Base-by-base conservation (phyloP, 2,888 invertebrate species). In the Falcaria lacertinaria region DNA sequence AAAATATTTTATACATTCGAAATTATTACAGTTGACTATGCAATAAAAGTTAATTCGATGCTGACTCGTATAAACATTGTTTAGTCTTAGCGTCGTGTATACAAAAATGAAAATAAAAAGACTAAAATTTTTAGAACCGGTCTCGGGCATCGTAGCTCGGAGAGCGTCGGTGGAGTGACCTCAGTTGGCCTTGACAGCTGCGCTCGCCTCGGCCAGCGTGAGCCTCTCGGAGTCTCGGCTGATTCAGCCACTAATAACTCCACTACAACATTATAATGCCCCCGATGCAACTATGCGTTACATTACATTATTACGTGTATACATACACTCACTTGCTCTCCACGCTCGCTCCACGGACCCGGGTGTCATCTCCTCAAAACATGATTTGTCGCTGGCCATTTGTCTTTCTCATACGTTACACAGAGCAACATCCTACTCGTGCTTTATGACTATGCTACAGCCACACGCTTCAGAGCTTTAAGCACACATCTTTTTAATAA, bases 91-190 rank as follows among this genome's bases (percentile, higher is more conserved):
- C 80, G 77, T 80, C 80, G 81, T 84, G 83, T 86, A 86, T 84
- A 88, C 87, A 86, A 88, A 87, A 89, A 89, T 85, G 87, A 88
- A 87, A 89, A 88, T 86, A 88, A 88, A 86, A 88, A 86, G 75
- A 82, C 82, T 84, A 85, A 89, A 88, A 87, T 86, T 87, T 79
- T 81, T 86, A 80, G 81, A 88, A 88, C 89, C 88, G 88, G 88
- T 88, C 85, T 57, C 74, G 71, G 77, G 80, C 75, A 83, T 76
- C 80, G 81, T 79, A 80, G 83, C 80, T 77, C 71, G 74, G 82
- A 83, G 85, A 83, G 83, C 84, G 85, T 81, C 83, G 86, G 88
- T 70, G 86, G 84, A 89, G 74, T 89, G 88, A 89, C 88, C 88
- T 85, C 87, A 67, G 74, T 83, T 89, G 88, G 88, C 88, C 88